Evolutionary conservation across 2,888 invertebrate species (phyloP).

Genomic region (Ennomos fuscantarius): DNA sequence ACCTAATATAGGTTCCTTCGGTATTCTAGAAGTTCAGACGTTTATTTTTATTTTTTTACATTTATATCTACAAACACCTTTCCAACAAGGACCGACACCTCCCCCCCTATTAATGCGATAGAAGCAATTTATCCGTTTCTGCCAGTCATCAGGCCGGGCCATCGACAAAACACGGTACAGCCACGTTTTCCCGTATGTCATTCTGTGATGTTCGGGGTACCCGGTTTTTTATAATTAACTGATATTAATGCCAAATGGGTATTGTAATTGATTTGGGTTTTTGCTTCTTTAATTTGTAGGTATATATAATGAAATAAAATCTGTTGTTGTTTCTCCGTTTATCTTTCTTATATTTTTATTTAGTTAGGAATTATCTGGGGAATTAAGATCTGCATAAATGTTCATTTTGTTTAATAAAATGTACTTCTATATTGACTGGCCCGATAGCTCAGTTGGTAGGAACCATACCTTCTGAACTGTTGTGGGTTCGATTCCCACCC

Average conservation of each 20-base stretch:
- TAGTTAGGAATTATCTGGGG: too few species aligned
- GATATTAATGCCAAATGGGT: slow-evolving; percentile 27
- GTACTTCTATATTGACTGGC: too few species aligned
- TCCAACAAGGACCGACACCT: background rate
- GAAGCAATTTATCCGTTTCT: slow-evolving; percentile 72
- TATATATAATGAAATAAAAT: background rate
- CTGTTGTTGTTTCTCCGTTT: background rate
- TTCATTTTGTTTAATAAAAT: too few species aligned
- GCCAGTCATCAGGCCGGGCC: slow-evolving; percentile 71
- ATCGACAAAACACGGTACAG: slow-evolving; percentile 52
- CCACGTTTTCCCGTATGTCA: slow-evolving; percentile 58
- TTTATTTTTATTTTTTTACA: too few species aligned
- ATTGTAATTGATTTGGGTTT: slow-evolving; percentile 25
- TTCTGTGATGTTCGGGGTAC: slow-evolving; percentile 52
- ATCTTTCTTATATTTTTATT: too few species aligned
- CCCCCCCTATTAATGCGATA: slow-evolving; percentile 54
- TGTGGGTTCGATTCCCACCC: too few species aligned
- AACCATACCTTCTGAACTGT: too few species aligned
- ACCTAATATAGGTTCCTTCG: too few species aligned
- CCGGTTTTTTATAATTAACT: slow-evolving; percentile 56
- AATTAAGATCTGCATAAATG: too few species aligned
- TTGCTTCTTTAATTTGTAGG: slow-evolving; percentile 11
- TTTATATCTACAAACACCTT: background rate
- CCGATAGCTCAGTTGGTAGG: too few species aligned
- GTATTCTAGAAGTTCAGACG: too few species aligned